These are phyloP conservation scores for Hycleus cichorii DNA, from an alignment of 1,140 invertebrate genomes.

Conservation along the genomic window DNA sequence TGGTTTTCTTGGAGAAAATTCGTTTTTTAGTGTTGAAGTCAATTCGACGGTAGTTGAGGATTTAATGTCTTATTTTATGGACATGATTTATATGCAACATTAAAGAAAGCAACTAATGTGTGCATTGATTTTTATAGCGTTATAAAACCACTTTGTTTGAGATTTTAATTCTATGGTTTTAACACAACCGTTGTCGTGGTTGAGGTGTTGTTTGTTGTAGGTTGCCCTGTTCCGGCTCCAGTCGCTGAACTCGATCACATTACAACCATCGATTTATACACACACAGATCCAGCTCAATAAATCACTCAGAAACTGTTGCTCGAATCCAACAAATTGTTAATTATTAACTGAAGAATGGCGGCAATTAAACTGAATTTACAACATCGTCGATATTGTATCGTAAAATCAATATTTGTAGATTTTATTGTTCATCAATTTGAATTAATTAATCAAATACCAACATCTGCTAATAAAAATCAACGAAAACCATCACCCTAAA, in stretches of 20 bases:
- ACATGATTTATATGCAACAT: constrained; percentile 11
- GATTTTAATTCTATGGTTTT: constrained; percentile 2
- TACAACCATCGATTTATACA: constrained; percentile 1
- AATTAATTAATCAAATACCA: too few species aligned
- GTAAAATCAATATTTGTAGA: too few species aligned
- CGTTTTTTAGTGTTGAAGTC: background rate
- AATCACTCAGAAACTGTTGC: too few species aligned
- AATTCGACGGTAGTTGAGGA: constrained; percentile 5
- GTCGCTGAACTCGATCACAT: constrained; percentile 5
- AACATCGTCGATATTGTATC: too few species aligned
- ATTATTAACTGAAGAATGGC: too few species aligned
- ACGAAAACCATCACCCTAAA: background rate
- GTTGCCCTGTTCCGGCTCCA: background rate
- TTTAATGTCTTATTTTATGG: constrained; percentile 13
- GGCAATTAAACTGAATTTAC: too few species aligned
- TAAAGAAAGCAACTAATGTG: constrained; percentile 13
- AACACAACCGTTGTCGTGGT: background rate
- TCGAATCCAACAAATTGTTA: too few species aligned
- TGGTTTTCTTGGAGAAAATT: too few species aligned
- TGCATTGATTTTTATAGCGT: constrained; percentile 15
- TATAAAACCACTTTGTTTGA: constrained; percentile 15
- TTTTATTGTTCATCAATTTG: too few species aligned
- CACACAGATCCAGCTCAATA: too few species aligned
- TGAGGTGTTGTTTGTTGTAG: background rate
- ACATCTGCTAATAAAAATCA: too few species aligned